phyloP scores from a whole-genome alignment of 2,888 invertebrate species.

The Tinea trinotella region DNA sequence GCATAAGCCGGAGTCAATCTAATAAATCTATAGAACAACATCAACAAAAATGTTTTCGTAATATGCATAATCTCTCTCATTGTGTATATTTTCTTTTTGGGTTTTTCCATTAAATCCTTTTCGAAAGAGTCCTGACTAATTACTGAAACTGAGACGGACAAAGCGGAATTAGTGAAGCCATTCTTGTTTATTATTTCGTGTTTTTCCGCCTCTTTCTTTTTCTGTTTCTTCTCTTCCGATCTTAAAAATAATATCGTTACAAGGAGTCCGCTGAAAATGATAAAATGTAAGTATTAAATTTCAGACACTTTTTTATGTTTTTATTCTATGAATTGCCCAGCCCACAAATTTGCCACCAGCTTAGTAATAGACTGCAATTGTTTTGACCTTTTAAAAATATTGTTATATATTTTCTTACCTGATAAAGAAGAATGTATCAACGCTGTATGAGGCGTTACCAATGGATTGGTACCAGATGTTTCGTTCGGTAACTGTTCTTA shows the following conservation, averaged over 20 bases:
- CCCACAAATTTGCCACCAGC: too few species aligned
- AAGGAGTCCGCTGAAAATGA: conserved; percentile 75
- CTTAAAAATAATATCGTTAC: conserved; percentile 81
- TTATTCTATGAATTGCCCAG: too few species aligned
- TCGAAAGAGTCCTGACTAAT: conserved; percentile 62
- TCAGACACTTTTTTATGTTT: conserved; percentile 19
- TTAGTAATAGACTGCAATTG: too few species aligned
- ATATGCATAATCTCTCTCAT: conserved; percentile 47
- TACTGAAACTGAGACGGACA: conserved; percentile 43
- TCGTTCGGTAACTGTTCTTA: conserved; percentile 80
- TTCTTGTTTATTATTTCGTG: conserved; percentile 56
- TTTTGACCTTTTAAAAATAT: neutral
- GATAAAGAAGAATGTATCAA: conserved; percentile 90
- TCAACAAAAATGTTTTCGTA: conserved; percentile 60
- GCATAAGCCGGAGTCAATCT: conserved; percentile 87
- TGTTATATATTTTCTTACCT: conserved; percentile 78
- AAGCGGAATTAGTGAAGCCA: conserved; percentile 55
- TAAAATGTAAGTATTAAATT: neutral
- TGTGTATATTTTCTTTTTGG: conserved; percentile 44
- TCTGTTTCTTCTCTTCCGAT: conserved; percentile 69
- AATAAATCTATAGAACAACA: conserved; percentile 71
- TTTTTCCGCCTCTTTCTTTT: conserved; percentile 33
- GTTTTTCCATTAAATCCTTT: conserved; percentile 53
- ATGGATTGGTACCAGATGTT: conserved; percentile 86
- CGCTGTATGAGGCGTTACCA: conserved; percentile 88